Conservation (phyloP, 1,140 invertebrate genomes). For the Pissodes strobi region DNA sequence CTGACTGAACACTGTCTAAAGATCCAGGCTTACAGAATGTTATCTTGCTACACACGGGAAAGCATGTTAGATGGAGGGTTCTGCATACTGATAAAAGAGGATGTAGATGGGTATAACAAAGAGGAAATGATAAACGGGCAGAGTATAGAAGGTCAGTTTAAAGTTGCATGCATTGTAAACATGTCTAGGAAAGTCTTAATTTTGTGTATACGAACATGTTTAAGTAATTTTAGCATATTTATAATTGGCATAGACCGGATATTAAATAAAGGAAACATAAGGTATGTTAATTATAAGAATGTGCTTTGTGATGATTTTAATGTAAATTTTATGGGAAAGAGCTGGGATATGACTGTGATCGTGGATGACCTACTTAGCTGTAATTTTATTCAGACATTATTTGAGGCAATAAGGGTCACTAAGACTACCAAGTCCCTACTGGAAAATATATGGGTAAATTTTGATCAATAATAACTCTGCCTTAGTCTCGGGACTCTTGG, state of each 20-base stretch:
- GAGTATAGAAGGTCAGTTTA: not conserved
- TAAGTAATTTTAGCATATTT: not conserved
- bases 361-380: too few species aligned
- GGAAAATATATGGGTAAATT: not conserved
- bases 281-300: not conserved
- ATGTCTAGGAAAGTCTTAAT: not conserved
- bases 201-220: not conserved
- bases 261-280: not conserved
- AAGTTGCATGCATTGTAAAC: not conserved
- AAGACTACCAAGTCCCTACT: not conserved
- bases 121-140: not conserved
- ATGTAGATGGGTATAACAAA: too few species aligned
- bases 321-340: too few species aligned
- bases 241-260: not conserved
- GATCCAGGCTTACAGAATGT: not conserved
- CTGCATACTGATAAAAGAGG: not conserved
- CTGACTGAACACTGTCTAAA: not conserved
- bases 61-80: not conserved
- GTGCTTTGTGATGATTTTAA: too few species aligned
- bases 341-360: too few species aligned
- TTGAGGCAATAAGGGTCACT: too few species aligned
- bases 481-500: too few species aligned
- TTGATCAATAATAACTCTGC: not conserved
- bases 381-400: too few species aligned
- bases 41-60: not conserved